Evolutionary conservation across 2,888 invertebrate species (phyloP).

Genomic region (Camponotus fellah): DNA sequence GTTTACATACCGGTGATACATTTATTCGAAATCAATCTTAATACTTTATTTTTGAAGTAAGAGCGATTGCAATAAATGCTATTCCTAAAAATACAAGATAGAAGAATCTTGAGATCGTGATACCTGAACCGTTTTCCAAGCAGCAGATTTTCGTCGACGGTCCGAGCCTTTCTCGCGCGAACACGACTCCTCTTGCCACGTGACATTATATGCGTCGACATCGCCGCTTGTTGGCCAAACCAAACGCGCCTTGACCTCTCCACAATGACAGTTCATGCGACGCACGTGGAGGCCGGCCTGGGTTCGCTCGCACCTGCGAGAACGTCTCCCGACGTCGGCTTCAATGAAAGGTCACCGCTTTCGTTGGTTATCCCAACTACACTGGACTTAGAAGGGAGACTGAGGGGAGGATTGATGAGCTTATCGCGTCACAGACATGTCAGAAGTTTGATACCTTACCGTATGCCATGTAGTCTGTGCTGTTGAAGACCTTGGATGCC

Average conservation of each 20-base stretch:
- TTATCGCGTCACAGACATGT: slow-evolving; percentile 18
- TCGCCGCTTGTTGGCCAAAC: slow-evolving; percentile 75
- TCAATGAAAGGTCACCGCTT: slow-evolving; percentile 74
- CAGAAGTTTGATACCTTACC: slow-evolving; percentile 70
- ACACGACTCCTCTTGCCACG: slow-evolving; percentile 76
- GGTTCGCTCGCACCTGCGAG: slow-evolving; percentile 76
- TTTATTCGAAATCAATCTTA: not conserved
- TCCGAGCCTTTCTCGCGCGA: slow-evolving; percentile 35
- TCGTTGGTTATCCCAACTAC: slow-evolving; percentile 71
- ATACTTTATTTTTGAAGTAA: not conserved
- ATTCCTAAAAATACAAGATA: not conserved
- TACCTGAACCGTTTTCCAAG: slow-evolving; percentile 69
- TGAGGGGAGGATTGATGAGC: slow-evolving; percentile 48
- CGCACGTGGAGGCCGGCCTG: slow-evolving; percentile 75
- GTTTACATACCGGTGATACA: not conserved
- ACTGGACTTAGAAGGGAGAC: slow-evolving; percentile 53
- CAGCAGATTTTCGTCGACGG: slow-evolving; percentile 15
- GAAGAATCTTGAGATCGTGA: not conserved
- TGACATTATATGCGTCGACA: slow-evolving; percentile 75
- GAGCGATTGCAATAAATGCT: not conserved
- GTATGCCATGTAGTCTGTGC: slow-evolving; percentile 87
- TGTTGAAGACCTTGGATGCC: slow-evolving; percentile 91
- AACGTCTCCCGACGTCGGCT: slow-evolving; percentile 76
- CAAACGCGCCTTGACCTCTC: slow-evolving; percentile 75
- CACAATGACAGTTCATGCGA: slow-evolving; percentile 76